These are phyloP conservation scores for Tuta absoluta DNA, from an alignment of 2,888 invertebrate species.

Conservation along the genomic window DNA sequence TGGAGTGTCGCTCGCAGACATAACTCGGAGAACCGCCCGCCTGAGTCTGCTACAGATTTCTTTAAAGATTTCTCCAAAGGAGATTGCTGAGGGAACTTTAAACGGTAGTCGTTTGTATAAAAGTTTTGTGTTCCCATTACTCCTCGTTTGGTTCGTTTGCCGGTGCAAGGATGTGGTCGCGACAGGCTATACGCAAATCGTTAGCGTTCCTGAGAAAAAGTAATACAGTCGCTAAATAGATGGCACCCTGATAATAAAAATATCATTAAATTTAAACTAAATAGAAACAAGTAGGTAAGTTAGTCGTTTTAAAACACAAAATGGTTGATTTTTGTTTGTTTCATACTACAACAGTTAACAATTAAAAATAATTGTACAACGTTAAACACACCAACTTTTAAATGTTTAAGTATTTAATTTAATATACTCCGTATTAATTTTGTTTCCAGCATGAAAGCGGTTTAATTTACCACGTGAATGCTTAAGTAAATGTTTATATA, in stretches of 20 bases:
- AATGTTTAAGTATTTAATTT: too few species aligned
- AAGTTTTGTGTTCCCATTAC: constrained; percentile 56
- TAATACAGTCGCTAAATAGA: not conserved
- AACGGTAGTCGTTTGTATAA: constrained; percentile 64
- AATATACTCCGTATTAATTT: not conserved
- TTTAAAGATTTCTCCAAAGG: constrained; percentile 44
- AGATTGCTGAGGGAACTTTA: constrained; percentile 59
- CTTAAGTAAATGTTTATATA: constrained; percentile 19
- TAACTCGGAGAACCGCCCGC: constrained; percentile 43
- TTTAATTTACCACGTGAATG: constrained; percentile 3
- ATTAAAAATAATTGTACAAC: too few species aligned
- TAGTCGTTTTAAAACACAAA: not conserved
- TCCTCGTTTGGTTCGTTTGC: constrained; percentile 44
- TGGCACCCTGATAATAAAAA: too few species aligned
- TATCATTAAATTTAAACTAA: too few species aligned
- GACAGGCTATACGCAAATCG: constrained; percentile 40
- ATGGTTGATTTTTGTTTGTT: too few species aligned
- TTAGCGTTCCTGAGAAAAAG: not conserved
- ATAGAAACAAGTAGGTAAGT: too few species aligned
- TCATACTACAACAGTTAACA: too few species aligned
- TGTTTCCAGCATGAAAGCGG: constrained; percentile 3
- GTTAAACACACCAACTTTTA: too few species aligned
- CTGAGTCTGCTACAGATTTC: constrained; percentile 54
- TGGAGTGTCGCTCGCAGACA: constrained; percentile 63
- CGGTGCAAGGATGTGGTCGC: constrained; percentile 38